Conservation (phyloP, 2,113 vertebrate genomes). For the Ictidomys tridecemlineatus region DNA sequence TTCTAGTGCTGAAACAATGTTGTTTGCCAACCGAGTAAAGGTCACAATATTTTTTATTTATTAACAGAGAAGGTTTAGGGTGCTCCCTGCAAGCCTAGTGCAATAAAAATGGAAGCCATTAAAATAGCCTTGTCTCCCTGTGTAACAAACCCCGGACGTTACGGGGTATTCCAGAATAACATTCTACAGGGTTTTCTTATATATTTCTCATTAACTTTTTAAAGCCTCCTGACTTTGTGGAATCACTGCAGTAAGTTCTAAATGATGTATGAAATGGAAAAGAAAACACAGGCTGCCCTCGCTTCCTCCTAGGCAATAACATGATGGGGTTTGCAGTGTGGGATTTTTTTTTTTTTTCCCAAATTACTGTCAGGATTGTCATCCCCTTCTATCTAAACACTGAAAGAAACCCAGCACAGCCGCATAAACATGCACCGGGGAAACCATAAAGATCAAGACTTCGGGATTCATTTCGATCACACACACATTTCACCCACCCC, state of each 20-base stretch:
- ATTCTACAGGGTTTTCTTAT: slow-evolving; percentile 66
- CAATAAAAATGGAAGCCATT: slow-evolving; percentile 69
- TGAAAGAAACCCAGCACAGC: neutral
- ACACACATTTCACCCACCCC: neutral
- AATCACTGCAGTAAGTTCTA: slow-evolving; percentile 73
- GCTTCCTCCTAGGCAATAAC: neutral
- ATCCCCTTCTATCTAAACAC: neutral
- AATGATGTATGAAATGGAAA: slow-evolving; percentile 80
- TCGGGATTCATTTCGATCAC: neutral
- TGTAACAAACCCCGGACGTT: slow-evolving; percentile 57
- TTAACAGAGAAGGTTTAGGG: slow-evolving; percentile 24
- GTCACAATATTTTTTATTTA: slow-evolving; percentile 66
- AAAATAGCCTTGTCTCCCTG: slow-evolving; percentile 60
- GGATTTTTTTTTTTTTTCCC: neutral
- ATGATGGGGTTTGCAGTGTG: neutral
- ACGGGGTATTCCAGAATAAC: slow-evolving; percentile 67
- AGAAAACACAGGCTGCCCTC: slow-evolving; percentile 70
- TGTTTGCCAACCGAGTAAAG: slow-evolving; percentile 57
- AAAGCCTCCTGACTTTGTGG: slow-evolving; percentile 83
- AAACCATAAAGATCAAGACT: slow-evolving; percentile 13
- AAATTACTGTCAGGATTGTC: slow-evolving; percentile 41
- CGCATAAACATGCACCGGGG: neutral
- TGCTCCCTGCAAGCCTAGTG: slow-evolving; percentile 22
- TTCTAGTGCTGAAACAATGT: slow-evolving; percentile 10
- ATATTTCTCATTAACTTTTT: slow-evolving; percentile 86